Conservation (phyloP, 35 echinoderm and acorn worm genomes). For the Stichopus chloronotus region DNA sequence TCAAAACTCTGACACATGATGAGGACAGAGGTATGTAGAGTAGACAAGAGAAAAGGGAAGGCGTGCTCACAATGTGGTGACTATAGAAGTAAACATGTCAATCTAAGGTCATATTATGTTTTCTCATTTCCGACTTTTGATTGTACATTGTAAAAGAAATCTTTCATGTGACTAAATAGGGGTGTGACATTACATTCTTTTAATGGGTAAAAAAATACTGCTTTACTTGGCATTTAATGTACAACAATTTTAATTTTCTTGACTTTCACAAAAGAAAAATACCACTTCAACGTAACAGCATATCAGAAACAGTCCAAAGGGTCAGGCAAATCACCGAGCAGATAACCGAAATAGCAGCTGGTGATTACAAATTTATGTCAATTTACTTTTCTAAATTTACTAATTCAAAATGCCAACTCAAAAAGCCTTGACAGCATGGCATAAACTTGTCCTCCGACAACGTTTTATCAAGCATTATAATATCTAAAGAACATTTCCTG, state of each 20-base stretch:
- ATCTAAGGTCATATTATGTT: not conserved
- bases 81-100: not conserved
- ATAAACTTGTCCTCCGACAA: no score
- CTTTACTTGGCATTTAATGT: not conserved
- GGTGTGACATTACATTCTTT: not conserved
- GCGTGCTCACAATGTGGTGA: not conserved
- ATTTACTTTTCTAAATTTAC: no score
- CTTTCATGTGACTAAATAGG: not conserved
- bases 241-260: not conserved
- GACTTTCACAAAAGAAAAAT: not conserved
- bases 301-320: not conserved
- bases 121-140: not conserved
- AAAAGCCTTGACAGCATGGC: no score
- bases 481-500: no score
- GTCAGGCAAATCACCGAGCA: not conserved
- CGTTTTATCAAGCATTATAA: no score
- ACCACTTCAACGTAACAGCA: not conserved
- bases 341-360: no score
- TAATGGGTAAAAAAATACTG: not conserved
- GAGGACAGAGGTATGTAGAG: not conserved
- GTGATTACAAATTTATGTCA: no score
- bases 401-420: no score
- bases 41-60: not conserved
- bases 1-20: conserved; percentile 20
- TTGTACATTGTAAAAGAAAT: not conserved